Percentiles rank a stretch among this genome's conserved stretches.
phyloP scores from a whole-genome alignment of 2,113 vertebrate genomes.

The Danio rerio region DNA sequence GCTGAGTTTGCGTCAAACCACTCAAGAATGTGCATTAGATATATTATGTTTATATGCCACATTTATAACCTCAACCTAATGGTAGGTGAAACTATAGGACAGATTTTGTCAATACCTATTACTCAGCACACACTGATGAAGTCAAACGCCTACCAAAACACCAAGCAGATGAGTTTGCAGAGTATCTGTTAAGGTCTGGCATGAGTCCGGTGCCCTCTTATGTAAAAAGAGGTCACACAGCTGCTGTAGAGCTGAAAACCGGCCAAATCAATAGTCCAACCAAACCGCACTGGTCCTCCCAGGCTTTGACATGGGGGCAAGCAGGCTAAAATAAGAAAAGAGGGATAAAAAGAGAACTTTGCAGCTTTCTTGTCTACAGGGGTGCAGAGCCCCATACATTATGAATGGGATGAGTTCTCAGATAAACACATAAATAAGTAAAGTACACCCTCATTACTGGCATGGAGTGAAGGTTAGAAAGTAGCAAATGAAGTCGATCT shows the following conservation, averaged over 20 bases:
- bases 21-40: too few relatives aligned
- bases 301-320: conserved; percentile 23
- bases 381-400: neutral
- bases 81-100: neutral
- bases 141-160: neutral
- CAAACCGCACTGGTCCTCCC: conserved; percentile 9
- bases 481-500: conserved; percentile 7
- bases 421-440: conserved; percentile 50
- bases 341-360: conserved; percentile 14
- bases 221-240: conserved; percentile 20
- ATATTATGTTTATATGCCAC: too few relatives aligned
- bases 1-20: too few relatives aligned
- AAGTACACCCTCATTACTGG: conserved; percentile 34
- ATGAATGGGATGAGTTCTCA: conserved; percentile 33
- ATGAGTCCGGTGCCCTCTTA: conserved; percentile 1
- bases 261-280: conserved; percentile 5
- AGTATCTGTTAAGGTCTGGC: neutral
- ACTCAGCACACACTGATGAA: neutral
- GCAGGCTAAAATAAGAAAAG: conserved; percentile 27
- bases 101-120: neutral
- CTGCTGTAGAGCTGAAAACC: neutral
- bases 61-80: neutral
- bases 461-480: conserved; percentile 21
- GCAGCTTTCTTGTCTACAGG: conserved; percentile 10
- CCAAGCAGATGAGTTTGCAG: neutral